Evolutionary conservation across 2,888 invertebrate species (phyloP).

Genomic region (Nomada goodeniana): DNA sequence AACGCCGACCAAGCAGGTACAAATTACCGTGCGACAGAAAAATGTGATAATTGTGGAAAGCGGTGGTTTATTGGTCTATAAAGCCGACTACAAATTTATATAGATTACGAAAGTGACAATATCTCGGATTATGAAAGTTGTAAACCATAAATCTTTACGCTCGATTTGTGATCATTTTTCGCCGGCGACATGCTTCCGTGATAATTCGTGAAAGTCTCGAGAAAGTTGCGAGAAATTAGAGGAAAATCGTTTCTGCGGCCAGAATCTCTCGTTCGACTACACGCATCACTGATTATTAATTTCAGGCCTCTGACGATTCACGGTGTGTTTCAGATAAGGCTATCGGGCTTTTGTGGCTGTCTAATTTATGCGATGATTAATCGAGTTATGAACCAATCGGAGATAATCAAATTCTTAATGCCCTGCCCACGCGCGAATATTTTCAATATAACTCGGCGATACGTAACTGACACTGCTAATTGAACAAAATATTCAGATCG

Average conservation of each 20-base stretch:
- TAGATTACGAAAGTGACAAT: constrained; percentile 55
- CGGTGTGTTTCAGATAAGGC: constrained; percentile 56
- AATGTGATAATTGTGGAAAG: constrained; percentile 40
- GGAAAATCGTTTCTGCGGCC: constrained; percentile 52
- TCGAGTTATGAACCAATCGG: constrained; percentile 35
- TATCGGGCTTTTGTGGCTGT: constrained; percentile 66
- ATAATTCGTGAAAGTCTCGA: constrained; percentile 58
- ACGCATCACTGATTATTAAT: constrained; percentile 66
- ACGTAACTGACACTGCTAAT: constrained; percentile 49
- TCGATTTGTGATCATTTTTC: constrained; percentile 63
- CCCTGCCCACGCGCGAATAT: constrained; percentile 49
- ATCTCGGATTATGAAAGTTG: constrained; percentile 59
- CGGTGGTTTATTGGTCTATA: constrained; percentile 30
- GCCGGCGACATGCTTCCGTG: constrained; percentile 57
- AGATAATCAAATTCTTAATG: constrained; percentile 55
- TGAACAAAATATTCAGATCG: constrained; percentile 18
- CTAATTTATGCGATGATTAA: constrained; percentile 71
- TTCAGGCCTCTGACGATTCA: constrained; percentile 56
- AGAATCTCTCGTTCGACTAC: constrained; percentile 57
- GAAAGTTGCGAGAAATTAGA: constrained; percentile 63
- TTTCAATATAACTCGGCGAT: constrained; percentile 48
- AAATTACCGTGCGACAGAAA: not conserved
- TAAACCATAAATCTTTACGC: constrained; percentile 61
- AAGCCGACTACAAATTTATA: constrained; percentile 27
- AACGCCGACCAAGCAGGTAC: not conserved